Evolutionary conservation across 2,888 invertebrate genomes (phyloP), one percentile per base, ranked within the genome.

Genomic region (Exephanes ischioxanthus): DNA sequence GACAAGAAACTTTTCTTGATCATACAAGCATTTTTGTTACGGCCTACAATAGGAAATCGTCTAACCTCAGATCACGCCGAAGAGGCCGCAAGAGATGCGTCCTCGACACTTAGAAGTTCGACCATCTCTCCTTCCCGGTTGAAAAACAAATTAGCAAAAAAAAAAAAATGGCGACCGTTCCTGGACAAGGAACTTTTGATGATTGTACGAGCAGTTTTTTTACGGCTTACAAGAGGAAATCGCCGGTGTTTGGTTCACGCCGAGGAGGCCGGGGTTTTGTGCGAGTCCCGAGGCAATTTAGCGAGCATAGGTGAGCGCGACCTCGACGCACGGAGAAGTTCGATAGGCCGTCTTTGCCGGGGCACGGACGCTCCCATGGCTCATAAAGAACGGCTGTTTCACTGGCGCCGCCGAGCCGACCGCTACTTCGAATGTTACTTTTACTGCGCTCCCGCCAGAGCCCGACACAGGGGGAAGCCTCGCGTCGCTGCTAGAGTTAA

Each of bases 381-480:
- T 88, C 90, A 89, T 91, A 91, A 91, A 92, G 91, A 90, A 92
- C 90, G 89, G 76, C 85, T 87, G 88, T 88, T 87, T 88, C 91
- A 86, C 89, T 91, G 92, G 92, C 91, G 92, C 92, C 92, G 90
- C 88, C 87, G 87, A 76, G 75, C 71, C 85, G 76, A 85, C 71
- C 89, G 90, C 91, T 90, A 90, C 91, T 91, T 91, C 88, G 90
- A 91, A 91, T 90, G 90, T 89, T 89, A 89, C 91, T 90, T 91
- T 92, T 91, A 90, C 91, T 90, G 91, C 90, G 88, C 73, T 63
- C 81, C 89, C 77, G 73, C 81, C 79, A 72, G 75, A 70, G 55
- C 26, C 63, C 81, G 70, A 85, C 78, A 55, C 81, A 80, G 72
- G 70, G 26, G 22, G 22, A 26, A 11, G 22, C 26, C 22, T 26